Percentiles rank a stretch among this genome's conserved stretches.
Conservation (phyloP, 2,888 invertebrate species). For the Pimpla rufipes region DNA sequence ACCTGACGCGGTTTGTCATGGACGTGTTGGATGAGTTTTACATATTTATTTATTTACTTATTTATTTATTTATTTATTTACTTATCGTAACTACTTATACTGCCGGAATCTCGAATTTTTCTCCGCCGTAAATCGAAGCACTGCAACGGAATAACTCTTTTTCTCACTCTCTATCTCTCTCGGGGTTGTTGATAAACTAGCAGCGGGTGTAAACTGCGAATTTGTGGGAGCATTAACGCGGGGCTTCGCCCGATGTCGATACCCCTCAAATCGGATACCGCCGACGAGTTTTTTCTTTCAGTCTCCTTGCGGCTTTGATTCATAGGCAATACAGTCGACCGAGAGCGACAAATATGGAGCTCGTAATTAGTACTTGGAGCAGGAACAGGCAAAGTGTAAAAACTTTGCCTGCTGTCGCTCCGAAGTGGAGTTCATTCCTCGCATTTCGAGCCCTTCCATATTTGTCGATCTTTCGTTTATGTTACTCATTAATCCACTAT, state of each 20-base stretch:
- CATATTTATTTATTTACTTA: conserved; percentile 45
- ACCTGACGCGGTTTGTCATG: conserved; percentile 61
- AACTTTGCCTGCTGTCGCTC: neutral
- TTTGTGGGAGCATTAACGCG: conserved; percentile 45
- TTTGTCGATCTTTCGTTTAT: conserved; percentile 34
- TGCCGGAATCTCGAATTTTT: conserved; percentile 49
- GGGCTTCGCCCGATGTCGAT: conserved; percentile 9
- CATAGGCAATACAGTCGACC: conserved; percentile 63
- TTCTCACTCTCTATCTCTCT: neutral
- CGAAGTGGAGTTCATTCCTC: neutral
- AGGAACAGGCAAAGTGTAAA: conserved; percentile 2
- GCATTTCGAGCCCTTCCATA: conserved; percentile 1
- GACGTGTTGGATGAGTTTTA: conserved; percentile 64
- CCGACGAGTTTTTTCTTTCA: conserved; percentile 66
- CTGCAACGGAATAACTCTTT: neutral
- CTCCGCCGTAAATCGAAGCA: conserved; percentile 31
- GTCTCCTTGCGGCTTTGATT: conserved; percentile 78
- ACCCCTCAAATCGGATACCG: conserved; percentile 14
- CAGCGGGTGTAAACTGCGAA: conserved; percentile 11
- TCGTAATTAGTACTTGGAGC: neutral
- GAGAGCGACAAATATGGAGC: conserved; percentile 22
- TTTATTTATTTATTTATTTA: conserved; percentile 53
- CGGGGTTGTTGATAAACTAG: neutral
- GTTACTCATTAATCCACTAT: conserved; percentile 71
- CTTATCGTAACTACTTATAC: conserved; percentile 51